Evolutionary conservation across 2,113 vertebrate genomes (phyloP), one percentile per base, ranked within the genome.

Genomic region (Grammomys dolichurus): DNA sequence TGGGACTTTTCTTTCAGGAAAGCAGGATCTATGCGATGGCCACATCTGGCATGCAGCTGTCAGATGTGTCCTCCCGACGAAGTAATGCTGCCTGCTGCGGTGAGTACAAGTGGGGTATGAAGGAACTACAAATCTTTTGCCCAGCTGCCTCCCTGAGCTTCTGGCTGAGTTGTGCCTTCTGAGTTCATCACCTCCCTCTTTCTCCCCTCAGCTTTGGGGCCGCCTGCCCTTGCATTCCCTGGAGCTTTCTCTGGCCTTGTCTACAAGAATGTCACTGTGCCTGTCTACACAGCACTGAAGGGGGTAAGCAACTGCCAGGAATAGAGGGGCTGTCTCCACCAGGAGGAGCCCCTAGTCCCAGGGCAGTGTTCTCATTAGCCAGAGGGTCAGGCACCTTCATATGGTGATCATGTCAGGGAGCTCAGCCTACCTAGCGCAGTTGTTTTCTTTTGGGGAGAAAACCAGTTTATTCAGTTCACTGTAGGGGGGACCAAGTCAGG

Each of bases 21-120:
- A 99, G 99, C 98, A 99, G 99, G 94, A 99, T 99, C 98, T 99
- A 99, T 40, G 99, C 99, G 1, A 99, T 99, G 96, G 99, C 99
- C 95, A 99, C 99, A 84, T 99, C 99, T 31, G 99, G 99, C 93
- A 99, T 99, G 98, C 98, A 98, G 93, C 98, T 99, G 95, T 99
- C 99, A 7, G 99, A 99, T 87, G 98, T 98, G 12, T 43, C 90
- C 36, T 84, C 89, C 40, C 91, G 73, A 76, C 87, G 73, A 76
- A 97, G 73, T 24, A 78, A 67, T 7, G 28, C 77, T 58, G 31
- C 73, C 31, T 89, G 95, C 78, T 95, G 28, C 0, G 86, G 97
- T 98, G 82, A 98, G 97, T 96, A 12, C 19, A 1, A 0, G 36
- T 12, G 24, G 69, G 22, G 17, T 3, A 4, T 0, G 3, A 20